Evolutionary conservation across 92 coral and sea anemone species (phyloP), one percentile per base, ranked within the genome.

Genomic region (Montipora capitata): DNA sequence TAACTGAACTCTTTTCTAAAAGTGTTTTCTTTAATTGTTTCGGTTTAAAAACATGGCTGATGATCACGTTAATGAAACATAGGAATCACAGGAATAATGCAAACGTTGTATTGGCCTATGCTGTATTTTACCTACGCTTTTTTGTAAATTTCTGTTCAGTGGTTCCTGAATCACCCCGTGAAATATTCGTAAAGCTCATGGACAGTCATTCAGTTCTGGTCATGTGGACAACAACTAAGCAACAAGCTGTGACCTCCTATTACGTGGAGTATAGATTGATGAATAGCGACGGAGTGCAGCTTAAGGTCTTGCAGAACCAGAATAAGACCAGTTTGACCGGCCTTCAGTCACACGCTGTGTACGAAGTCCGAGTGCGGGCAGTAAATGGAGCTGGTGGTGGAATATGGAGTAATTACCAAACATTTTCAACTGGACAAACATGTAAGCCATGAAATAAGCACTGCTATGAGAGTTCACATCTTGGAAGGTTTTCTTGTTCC

Each of bases 381-480:
- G 89, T 85, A 7, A 64, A 56, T 8, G 89, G 80, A 12, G 75
- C 89, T n/a, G 89, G 89, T 15, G 89, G 89, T 15, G 89, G 89
- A 77, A 1, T 51, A 10, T 85, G 89, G 89, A 85, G 89, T 39
- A 18, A 76, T 4, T 76, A 63, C 1, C 20, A 49, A 0, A 85
- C 83, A 16, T 85, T 83, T 27, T 83, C 87, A 59, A 83, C 80
- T 1, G 87, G 87, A 72, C 5, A 72, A 58, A 83, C 79, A 13
- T 83, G 87, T 83, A 83, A 83, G 84, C n/a, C 17, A 16, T 11
- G 14, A 14, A 12, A 35, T 10, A 44, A 38, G 14, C 72, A 6
- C 2, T 7, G n/a, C 35, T 27, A 27, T 27, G 2, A 27, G 35
- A 27, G 35, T 27, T 27, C 7, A 63, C 10, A 6, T 65, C 20